A percentile compares a stretch with the other conserved stretches of the same genome.
phyloP scores from a whole-genome alignment of 2,113 vertebrate species.

The Chaenocephalus aceratus region DNA sequence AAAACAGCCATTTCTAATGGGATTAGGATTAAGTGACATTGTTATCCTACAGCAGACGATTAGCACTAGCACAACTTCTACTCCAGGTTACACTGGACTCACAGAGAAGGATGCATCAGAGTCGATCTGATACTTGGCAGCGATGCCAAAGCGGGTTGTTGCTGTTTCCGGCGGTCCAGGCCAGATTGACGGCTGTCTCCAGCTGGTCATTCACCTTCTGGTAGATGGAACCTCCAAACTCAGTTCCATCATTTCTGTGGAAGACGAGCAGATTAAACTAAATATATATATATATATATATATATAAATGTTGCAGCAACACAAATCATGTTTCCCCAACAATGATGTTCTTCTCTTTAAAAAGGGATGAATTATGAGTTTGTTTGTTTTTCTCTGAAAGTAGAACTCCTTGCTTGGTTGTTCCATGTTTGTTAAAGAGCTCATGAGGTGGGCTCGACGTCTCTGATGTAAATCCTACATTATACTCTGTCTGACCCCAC shows the following conservation, averaged over 20 bases:
- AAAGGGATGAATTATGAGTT: background rate
- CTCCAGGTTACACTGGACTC: slow-evolving; percentile 67
- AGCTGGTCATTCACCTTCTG: slow-evolving; percentile 98
- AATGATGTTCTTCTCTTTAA: background rate
- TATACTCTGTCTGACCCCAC: slow-evolving; percentile 41
- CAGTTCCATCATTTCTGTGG: slow-evolving; percentile 94
- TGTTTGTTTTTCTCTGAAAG: background rate
- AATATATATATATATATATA: too few relatives aligned
- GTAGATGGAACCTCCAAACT: slow-evolving; percentile 98
- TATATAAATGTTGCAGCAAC: background rate
- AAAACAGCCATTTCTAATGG: background rate
- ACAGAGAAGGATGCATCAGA: slow-evolving; percentile 95
- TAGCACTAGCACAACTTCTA: background rate
- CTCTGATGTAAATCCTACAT: slow-evolving; percentile 14
- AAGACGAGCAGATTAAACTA: background rate
- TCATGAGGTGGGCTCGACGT: background rate
- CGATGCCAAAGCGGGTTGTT: slow-evolving; percentile 99
- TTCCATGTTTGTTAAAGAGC: background rate
- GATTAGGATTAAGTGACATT: background rate
- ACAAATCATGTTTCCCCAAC: background rate
- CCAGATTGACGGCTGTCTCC: slow-evolving; percentile 96
- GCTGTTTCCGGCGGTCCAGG: slow-evolving; percentile 98
- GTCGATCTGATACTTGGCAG: slow-evolving; percentile 98
- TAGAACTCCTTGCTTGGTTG: background rate
- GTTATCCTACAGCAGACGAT: background rate